These are phyloP conservation scores for Drosophila kokeensis DNA, from an alignment of 2,888 invertebrate species.

Conservation along the genomic window DNA sequence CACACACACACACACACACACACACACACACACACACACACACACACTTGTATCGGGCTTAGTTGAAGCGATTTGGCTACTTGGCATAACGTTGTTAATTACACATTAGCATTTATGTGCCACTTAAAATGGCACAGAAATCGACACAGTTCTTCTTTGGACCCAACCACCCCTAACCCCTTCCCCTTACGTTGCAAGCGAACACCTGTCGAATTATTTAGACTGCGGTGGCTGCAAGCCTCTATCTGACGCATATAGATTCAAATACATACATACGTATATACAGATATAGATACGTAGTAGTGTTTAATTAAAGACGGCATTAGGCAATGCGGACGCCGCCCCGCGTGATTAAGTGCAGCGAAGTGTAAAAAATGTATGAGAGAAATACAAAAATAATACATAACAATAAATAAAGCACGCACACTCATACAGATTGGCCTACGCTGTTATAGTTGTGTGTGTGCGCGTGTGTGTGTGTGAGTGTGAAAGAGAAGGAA, in stretches of 20 bases:
- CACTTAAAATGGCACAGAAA: conserved; percentile 41
- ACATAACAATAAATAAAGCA: conserved; percentile 41
- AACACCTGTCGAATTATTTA: conserved; percentile 35
- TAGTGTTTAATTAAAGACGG: conserved; percentile 47
- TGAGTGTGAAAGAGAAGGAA: conserved; percentile 10
- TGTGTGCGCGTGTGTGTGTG: conserved; percentile 30
- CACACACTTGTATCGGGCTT: not conserved
- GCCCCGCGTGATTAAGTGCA: conserved; percentile 73
- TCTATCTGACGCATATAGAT: conserved; percentile 19
- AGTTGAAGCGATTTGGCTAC: conserved; percentile 1
- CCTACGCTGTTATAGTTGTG: not conserved
- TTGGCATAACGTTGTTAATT: conserved; percentile 54
- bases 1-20: not conserved
- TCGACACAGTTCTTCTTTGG: conserved; percentile 41
- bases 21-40: not conserved
- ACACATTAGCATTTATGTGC: conserved; percentile 57
- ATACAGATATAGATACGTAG: conserved; percentile 7
- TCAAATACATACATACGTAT: conserved; percentile 13
- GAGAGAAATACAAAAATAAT: conserved; percentile 47
- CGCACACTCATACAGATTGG: conserved; percentile 5
- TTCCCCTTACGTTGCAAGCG: not conserved
- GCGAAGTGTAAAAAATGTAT: conserved; percentile 67
- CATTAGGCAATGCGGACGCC: conserved; percentile 56
- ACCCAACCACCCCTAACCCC: not conserved
- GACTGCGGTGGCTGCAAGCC: conserved; percentile 16